Conservation (phyloP, 2,888 invertebrate species). For the Microchrysa polita region DNA sequence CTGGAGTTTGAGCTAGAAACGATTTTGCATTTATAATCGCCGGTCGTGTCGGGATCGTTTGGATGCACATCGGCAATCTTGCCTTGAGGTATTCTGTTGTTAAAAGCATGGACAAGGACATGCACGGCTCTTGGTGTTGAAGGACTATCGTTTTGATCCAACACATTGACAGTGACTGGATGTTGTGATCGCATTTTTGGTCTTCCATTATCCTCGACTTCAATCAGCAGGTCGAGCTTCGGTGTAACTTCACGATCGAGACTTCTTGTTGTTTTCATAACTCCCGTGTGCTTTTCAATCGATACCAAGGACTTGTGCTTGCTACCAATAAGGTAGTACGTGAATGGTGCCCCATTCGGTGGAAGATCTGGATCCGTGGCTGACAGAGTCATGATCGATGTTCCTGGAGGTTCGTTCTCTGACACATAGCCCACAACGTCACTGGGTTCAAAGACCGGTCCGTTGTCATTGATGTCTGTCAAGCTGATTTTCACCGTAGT, state of each 20-base stretch:
- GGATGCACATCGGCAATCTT: slow-evolving; percentile 92
- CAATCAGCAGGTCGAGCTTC: slow-evolving; percentile 77
- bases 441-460: slow-evolving; percentile 80
- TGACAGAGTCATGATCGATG: slow-evolving; percentile 83
- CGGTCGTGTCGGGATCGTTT: slow-evolving; percentile 88
- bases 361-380: slow-evolving; percentile 91
- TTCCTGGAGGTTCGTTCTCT: slow-evolving; percentile 87
- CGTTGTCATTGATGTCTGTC: slow-evolving; percentile 92
- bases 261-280: slow-evolving; percentile 79
- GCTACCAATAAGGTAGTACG: slow-evolving; percentile 81
- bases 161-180: slow-evolving; percentile 76
- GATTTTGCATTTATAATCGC: slow-evolving; percentile 88
- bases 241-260: slow-evolving; percentile 86
- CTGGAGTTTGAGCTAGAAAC: slow-evolving; percentile 69
- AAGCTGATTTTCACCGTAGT: slow-evolving; percentile 82
- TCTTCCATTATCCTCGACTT: slow-evolving; percentile 88
- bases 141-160: slow-evolving; percentile 92
- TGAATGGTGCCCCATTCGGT: slow-evolving; percentile 91
- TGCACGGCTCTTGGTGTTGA: slow-evolving; percentile 85
- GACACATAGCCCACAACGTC: slow-evolving; percentile 79
- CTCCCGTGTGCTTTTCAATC: slow-evolving; percentile 82
- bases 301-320: slow-evolving; percentile 79
- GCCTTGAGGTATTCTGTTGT: slow-evolving; percentile 78
- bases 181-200: slow-evolving; percentile 86
- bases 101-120: slow-evolving; percentile 80